Conservation (phyloP, 2,113 vertebrate genomes). For the Tichodroma muraria region DNA sequence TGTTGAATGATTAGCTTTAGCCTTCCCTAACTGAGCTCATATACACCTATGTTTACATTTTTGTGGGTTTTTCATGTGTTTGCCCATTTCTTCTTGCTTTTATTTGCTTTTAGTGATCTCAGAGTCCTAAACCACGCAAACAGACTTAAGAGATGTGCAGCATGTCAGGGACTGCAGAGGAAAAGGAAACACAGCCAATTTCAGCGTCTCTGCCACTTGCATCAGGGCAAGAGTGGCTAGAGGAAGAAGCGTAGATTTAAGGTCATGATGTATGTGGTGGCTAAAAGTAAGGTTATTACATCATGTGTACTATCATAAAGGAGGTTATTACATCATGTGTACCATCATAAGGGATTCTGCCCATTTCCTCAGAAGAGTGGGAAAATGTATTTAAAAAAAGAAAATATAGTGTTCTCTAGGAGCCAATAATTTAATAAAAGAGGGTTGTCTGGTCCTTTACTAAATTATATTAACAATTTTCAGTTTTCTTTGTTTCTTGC, state of each 20-base stretch:
- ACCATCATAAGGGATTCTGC: not conserved
- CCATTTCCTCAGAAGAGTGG: not conserved
- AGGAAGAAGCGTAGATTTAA: not conserved
- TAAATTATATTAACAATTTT: not conserved
- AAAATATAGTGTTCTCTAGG: not conserved
- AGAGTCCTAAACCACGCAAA: not conserved
- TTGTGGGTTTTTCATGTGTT: not conserved
- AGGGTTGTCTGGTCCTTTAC: not conserved
- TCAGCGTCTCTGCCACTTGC: not conserved
- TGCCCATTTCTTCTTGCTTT: not conserved
- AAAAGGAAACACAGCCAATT: not conserved
- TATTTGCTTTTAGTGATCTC: not conserved
- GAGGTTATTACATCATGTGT: not conserved
- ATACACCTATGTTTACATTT: not conserved
- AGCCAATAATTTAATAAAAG: not conserved
- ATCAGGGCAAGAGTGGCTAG: not conserved
- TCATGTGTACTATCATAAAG: not conserved
- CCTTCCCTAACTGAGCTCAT: not conserved
- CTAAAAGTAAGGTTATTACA: not conserved
- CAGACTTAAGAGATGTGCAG: not conserved
- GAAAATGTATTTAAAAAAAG: not conserved
- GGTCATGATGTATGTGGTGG: fast-evolving
- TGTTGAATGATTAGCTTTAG: not conserved
- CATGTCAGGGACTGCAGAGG: not conserved
- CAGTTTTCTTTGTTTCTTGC: constrained; percentile 2